These are phyloP conservation scores for Furnarius figulus DNA, from an alignment of 2,113 vertebrate genomes.

Conservation along the genomic window DNA sequence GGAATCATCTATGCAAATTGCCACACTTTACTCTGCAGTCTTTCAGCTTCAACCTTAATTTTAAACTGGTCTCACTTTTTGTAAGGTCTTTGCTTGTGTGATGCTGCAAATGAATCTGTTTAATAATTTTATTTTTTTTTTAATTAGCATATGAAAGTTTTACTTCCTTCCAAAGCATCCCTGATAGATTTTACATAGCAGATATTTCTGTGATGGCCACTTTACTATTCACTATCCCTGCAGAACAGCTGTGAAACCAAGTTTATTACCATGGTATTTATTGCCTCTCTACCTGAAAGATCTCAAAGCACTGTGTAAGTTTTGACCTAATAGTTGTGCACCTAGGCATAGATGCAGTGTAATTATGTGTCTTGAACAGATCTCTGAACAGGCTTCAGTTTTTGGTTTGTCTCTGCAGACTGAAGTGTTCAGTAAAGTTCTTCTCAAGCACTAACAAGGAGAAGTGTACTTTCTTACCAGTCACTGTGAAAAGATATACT, in stretches of 20 bases:
- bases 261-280: background rate
- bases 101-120: background rate
- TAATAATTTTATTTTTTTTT: background rate
- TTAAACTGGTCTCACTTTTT: background rate
- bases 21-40: background rate
- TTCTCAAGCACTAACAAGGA: background rate
- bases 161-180: background rate
- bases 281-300: background rate
- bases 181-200: rapidly evolving
- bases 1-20: background rate
- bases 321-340: background rate
- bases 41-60: background rate
- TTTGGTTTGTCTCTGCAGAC: background rate
- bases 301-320: background rate
- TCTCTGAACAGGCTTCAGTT: background rate
- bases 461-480: background rate
- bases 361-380: background rate
- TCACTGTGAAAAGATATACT: background rate
- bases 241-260: background rate
- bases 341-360: background rate
- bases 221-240: background rate
- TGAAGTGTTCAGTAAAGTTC: background rate
- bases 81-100: background rate
- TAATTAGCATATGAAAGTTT: background rate
- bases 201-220: background rate